phyloP scores from a whole-genome alignment of 2,888 invertebrate genomes.

The Euplexia lucipara region DNA sequence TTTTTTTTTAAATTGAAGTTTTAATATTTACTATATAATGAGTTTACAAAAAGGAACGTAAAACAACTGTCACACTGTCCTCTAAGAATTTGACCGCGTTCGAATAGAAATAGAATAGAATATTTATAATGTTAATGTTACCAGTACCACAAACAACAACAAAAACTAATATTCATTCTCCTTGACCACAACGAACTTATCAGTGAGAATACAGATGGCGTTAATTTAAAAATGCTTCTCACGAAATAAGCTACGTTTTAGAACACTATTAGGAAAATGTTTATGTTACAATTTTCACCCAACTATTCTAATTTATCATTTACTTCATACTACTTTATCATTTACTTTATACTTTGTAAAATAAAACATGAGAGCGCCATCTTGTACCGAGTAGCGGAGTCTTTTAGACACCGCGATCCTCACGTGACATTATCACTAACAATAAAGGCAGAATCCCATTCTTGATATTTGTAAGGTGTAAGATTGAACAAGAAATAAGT shows the following conservation, averaged over 20 bases:
- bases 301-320: no score
- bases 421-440: background rate
- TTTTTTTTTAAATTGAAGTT: background rate
- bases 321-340: no score
- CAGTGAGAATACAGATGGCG: conserved; percentile 32
- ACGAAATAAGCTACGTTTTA: background rate
- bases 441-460: no score
- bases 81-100: background rate
- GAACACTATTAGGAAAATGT: no score
- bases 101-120: no score
- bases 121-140: background rate
- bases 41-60: background rate
- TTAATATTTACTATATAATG: no score
- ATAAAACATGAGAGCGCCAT: conserved; percentile 62
- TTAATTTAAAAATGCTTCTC: conserved; percentile 14
- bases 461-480: background rate
- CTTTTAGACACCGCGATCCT: background rate
- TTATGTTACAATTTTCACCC: background rate
- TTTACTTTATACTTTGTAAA: background rate
- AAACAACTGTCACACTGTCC: background rate
- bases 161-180: background rate
- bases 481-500: background rate
- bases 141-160: background rate
- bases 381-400: conserved; percentile 72
- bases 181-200: no score